Evolutionary conservation across 2,888 invertebrate species (phyloP).

Genomic region (Cantharis nigra): DNA sequence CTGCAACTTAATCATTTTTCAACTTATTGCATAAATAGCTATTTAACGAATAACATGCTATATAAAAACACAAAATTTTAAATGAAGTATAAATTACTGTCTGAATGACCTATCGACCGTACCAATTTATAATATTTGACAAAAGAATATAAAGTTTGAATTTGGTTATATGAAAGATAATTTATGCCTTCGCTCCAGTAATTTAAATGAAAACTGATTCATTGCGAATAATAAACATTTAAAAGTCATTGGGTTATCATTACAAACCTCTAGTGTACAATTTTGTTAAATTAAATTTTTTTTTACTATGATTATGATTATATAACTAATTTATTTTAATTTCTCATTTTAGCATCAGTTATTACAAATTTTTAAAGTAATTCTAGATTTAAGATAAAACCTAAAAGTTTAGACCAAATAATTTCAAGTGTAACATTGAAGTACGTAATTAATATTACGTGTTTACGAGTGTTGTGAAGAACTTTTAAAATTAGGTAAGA

Average conservation of each 20-base stretch:
- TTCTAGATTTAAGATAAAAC: background rate
- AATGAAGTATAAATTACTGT: background rate
- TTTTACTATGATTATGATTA: background rate
- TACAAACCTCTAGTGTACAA: background rate
- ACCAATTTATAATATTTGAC: background rate
- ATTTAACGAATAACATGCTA: no score
- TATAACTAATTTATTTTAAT: background rate
- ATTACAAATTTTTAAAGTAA: background rate
- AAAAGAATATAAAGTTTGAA: background rate
- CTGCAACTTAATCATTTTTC: no score
- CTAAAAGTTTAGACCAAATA: background rate
- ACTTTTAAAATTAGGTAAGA: background rate
- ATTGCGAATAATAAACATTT: slow-evolving; percentile 1
- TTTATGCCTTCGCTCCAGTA: slow-evolving; percentile 1
- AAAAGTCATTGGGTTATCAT: background rate
- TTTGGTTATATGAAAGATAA: background rate
- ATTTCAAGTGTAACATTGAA: background rate
- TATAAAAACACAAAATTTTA: background rate
- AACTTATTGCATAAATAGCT: no score
- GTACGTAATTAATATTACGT: background rate
- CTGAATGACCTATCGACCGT: background rate
- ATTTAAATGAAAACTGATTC: background rate
- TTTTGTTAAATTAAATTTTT: background rate
- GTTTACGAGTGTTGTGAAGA: background rate
- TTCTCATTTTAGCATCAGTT: background rate